Base-by-base conservation (phyloP, 2,113 vertebrate species). In the Illadopsis cleaveri region DNA sequence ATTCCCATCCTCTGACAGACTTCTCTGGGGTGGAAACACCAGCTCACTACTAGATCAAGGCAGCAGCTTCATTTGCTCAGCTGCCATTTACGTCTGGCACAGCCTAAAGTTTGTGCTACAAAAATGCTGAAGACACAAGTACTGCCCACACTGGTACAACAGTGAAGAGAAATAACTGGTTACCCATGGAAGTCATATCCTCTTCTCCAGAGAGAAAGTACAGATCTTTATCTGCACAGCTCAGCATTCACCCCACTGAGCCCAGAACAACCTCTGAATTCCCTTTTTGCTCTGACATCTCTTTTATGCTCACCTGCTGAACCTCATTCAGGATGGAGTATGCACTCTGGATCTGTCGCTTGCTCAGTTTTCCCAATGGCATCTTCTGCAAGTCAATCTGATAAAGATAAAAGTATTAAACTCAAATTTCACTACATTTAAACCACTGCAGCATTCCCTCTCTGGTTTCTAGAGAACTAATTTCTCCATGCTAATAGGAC, bases 301-400 rank as follows among this genome's bases (percentile, higher is more conserved):
- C 47, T 30, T 87, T 64, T 9, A 56, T 5, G 73, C 98, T 98
- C 65, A 99, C 99, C 99, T 99, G 99, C 96, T 99, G 99, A 31
- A 99, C 99, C 78, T 99, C 99, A 4, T 98, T 99, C 62, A 99
- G 99, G 68, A 99, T 99, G 58, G 99, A 98, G n/a, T 99, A 99
- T 0, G 99, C 99, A 1, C 99, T 99, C 98, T 99, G 99, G 95
- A 99, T 99, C 98, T 99, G 99, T 71, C 99, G 97, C 95, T 99
- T 99, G 96, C 99, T 99, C 95, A 99, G 98, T 84, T 99, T 99
- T 80, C 99, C 99, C 82, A 99, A 93, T 3, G 99, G 99, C 99
- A 99, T 99, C 98, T 99, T 99, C 97, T 99, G 99, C 45, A 99
- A 98, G 97, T 99, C 99, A 86, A 99, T 99, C 99, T 99, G 97